Evolutionary conservation across 2,113 vertebrate genomes (phyloP), one percentile per base, ranked within the genome.

Genomic region (Microcebus murinus): DNA sequence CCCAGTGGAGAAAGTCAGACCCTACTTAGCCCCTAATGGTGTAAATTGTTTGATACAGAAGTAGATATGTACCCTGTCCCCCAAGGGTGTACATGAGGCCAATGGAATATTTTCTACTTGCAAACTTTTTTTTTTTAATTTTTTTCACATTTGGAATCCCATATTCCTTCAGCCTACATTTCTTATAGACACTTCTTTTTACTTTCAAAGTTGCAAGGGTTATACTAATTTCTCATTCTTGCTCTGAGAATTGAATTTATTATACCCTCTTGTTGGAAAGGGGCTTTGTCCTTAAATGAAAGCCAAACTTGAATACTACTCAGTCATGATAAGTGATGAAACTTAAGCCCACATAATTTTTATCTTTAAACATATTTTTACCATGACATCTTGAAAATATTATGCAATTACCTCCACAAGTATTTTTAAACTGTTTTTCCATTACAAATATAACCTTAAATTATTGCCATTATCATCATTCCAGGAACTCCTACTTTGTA

Each of bases 311-410:
- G 81, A 96, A 59, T 93, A 91, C n/a, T 85, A 94, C 36, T 95
- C 83, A 95, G 91, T 96, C 96, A 91, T 86, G 81, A 88, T 74
- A 96, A 94, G 85, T 92, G 59, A 36, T 96, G 82, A 95, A 97
- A 97, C 55, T 77, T 63, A 97, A 89, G 39, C 87, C 92, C 93
- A 90, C 34, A 83, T 71, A 61, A 92, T n/a, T 96, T 97, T 97
- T 91, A 89, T 94, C 91, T 96, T 91, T 91, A 63, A 68, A 68
- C 81, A 86, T 96, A 90, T 87, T 95, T 96, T 95, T 45, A 88
- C 42, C 61, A 39, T 94, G 67, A 96, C 74, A 96, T 97, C 83
- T 96, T 96, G 39, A 92, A 96, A 96, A 67, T 55, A 96, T 91
- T 80, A 84, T 95, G 36, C 25, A 95, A 90, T 97, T 96, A 95